These are phyloP conservation scores for Thereva nobilitata DNA, from an alignment of 2,888 invertebrate species.

Conservation along the genomic window DNA sequence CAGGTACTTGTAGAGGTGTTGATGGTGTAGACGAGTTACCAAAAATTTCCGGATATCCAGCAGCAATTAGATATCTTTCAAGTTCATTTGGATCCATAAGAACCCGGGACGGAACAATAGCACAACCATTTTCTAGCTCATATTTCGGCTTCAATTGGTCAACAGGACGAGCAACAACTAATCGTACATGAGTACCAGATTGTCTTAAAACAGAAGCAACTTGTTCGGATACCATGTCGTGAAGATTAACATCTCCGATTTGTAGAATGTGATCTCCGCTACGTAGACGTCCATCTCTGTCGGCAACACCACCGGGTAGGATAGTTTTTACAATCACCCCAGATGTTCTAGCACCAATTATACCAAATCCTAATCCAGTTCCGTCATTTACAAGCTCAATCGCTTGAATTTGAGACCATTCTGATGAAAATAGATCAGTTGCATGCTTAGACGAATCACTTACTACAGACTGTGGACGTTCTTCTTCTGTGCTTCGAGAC, in stretches of 20 bases:
- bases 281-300: constrained; percentile 93
- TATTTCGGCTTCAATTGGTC: constrained; percentile 70
- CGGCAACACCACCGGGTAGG: constrained; percentile 95
- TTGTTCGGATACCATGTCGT: constrained; percentile 98
- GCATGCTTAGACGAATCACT: constrained; percentile 70
- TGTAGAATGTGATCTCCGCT: constrained; percentile 99
- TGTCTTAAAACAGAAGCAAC: constrained; percentile 94
- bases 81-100: constrained; percentile 86
- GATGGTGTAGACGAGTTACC: constrained; percentile 62
- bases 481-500: constrained; percentile 55
- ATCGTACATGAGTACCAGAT: constrained; percentile 91
- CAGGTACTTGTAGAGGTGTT: constrained; percentile 57
- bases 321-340: constrained; percentile 99
- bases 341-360: constrained; percentile 95
- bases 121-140: constrained; percentile 62
- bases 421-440: constrained; percentile 77
- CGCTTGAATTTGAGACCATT: constrained; percentile 97
- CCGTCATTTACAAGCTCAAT: constrained; percentile 98
- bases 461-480: constrained; percentile 67
- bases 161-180: constrained; percentile 91
- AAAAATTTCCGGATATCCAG: constrained; percentile 78
- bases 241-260: constrained; percentile 85
- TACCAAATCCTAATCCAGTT: constrained; percentile 96
- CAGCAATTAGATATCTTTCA: constrained; percentile 82
- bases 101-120: constrained; percentile 70